Evolutionary conservation across 2,797 vertebrate species (phyloP).

Genomic region (Podarcis lilfordi): DNA sequence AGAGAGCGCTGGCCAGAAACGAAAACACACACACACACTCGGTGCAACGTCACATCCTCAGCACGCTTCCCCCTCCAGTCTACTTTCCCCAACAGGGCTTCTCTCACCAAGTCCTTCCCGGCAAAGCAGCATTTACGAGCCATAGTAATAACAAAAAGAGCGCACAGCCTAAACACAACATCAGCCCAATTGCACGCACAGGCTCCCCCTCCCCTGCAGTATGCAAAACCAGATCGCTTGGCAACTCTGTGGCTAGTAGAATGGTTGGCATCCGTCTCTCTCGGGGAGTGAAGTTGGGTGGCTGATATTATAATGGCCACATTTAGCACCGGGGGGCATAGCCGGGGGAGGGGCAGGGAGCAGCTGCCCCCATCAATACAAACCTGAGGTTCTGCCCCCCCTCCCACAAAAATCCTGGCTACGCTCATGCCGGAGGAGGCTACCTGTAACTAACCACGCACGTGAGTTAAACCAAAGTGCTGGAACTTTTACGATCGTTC

Average conservation of each 20-base stretch:
- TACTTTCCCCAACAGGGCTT: not conserved
- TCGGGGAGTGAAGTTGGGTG: not conserved
- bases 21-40: not conserved
- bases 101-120: not conserved
- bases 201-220: not conserved
- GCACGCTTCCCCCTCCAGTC: not conserved
- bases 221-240: too few relatives aligned
- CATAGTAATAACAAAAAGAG: not conserved
- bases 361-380: too few relatives aligned
- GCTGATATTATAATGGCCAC: not conserved
- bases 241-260: too few relatives aligned
- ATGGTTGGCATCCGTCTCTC: too few relatives aligned
- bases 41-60: not conserved
- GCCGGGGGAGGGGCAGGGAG: too few relatives aligned
- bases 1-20: not conserved
- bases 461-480: not conserved
- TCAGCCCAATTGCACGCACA: not conserved
- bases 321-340: not conserved
- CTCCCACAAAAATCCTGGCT: too few relatives aligned
- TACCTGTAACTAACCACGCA: too few relatives aligned
- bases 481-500: not conserved
- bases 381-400: too few relatives aligned
- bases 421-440: too few relatives aligned
- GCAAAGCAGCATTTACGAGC: not conserved
- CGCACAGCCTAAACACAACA: not conserved